Evolutionary conservation across 2,797 vertebrate genomes (phyloP), one percentile per base, ranked within the genome.

Genomic region (Coregonus ussuriensis): DNA sequence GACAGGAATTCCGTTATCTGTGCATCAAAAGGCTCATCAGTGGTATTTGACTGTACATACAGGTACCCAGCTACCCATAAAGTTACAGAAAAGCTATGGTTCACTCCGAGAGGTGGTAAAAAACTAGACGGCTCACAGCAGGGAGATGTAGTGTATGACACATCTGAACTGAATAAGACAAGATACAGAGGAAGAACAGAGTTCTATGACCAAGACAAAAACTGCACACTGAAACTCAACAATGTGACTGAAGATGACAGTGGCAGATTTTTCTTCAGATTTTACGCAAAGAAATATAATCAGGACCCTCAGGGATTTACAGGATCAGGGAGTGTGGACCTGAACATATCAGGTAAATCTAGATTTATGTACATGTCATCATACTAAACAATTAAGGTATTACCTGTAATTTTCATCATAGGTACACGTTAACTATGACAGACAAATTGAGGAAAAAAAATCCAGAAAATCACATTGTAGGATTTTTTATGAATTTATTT

Each of bases 341-440:
- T 82, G 21, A 59, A 6, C 0, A 33, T 79, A 15, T 77, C 81
- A 77, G 74, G 81, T 79, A 79, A 65, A 71, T 18, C 37, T 9
- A 47, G 41, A 47, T 9, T 47, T 47, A 2, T 47, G 7, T 47
- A 9, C 41, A 41, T 41, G 41, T 47, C 41, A 47, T 47, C 41
- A 9, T 0, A 47, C 41, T 47, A 47, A 47, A 47, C 41, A 47
- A 47, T 11, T 2, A 47, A 47, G 41, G 9, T 47, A 47, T 41
- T 18, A 69, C 4, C 31, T 56, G n/a, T n/a, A n/a, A n/a, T n/a
- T n/a, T n/a, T n/a, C n/a, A n/a, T n/a, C n/a, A n/a, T n/a, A n/a
- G n/a, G n/a, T n/a, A n/a, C n/a, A n/a, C n/a, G n/a, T n/a, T n/a
- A n/a, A n/a, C n/a, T n/a, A n/a, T n/a, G n/a, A n/a, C n/a, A n/a